A percentile compares a stretch with the other conserved stretches of the same genome.
phyloP scores from a whole-genome alignment of 2,797 vertebrate genomes.

The Acanthurus leucopareius region DNA sequence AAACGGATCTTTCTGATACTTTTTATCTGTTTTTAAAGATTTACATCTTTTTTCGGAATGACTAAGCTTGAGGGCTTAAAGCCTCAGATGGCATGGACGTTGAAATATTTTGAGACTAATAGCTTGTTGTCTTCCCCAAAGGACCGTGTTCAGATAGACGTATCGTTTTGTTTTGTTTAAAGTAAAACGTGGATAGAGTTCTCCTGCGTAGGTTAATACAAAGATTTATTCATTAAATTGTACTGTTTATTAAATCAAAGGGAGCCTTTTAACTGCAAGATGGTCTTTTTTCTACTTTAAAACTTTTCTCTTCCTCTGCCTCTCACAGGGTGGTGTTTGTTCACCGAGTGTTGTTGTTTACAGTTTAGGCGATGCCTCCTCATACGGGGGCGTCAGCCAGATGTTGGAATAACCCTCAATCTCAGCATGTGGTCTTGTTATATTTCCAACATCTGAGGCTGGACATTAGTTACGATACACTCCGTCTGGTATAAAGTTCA shows the following conservation, averaged over 20 bases:
- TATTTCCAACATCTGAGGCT: slow-evolving; percentile 23
- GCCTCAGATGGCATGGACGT: not conserved
- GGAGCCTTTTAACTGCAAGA: slow-evolving; percentile 10
- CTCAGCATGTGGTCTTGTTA: slow-evolving; percentile 38
- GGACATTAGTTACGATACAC: slow-evolving; percentile 31
- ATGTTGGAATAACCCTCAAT: slow-evolving; percentile 64
- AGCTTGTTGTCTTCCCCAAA: too few species aligned
- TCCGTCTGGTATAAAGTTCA: slow-evolving; percentile 13
- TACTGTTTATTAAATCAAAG: slow-evolving; percentile 16
- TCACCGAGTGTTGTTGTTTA: slow-evolving; percentile 50
- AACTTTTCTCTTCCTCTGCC: not conserved
- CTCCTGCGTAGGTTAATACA: not conserved
- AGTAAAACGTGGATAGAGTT: not conserved
- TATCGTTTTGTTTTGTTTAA: not conserved
- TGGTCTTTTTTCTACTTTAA: slow-evolving; percentile 11
- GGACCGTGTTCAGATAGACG: not conserved
- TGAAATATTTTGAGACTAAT: not conserved
- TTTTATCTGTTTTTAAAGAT: not conserved
- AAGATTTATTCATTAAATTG: not conserved
- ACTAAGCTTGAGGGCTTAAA: not conserved
- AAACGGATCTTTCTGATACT: not conserved
- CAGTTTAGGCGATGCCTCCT: slow-evolving; percentile 32
- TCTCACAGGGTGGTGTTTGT: slow-evolving; percentile 32
- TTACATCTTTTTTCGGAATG: not conserved
- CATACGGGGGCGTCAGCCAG: slow-evolving; percentile 58